Evolutionary conservation across 2,888 invertebrate genomes (phyloP).

Genomic region (Drosophila ezoana): DNA sequence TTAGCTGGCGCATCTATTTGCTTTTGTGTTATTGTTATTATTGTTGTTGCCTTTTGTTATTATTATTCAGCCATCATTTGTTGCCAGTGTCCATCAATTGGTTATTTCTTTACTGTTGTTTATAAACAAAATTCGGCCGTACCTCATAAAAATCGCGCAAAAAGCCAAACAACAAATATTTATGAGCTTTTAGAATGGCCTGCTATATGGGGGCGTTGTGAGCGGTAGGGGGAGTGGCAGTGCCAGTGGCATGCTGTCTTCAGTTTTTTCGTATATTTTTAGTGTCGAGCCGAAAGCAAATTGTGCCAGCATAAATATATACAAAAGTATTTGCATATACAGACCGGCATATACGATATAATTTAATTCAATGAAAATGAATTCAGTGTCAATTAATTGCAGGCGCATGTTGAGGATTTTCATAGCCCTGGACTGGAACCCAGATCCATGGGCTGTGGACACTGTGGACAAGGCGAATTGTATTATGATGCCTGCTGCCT

Average conservation of each 20-base stretch:
- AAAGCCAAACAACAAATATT: conserved; percentile 64
- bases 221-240: not conserved
- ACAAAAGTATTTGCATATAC: not conserved
- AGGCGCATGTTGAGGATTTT: conserved; percentile 41
- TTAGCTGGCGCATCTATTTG: conserved; percentile 16
- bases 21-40: conserved; percentile 11
- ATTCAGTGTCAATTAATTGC: conserved; percentile 72
- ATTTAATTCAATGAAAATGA: conserved; percentile 67
- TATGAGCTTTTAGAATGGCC: conserved; percentile 48
- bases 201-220: not conserved
- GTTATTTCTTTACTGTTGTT: conserved; percentile 49
- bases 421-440: conserved; percentile 21
- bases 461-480: conserved; percentile 20
- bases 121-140: conserved; percentile 66
- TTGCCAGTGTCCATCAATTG: conserved; percentile 60
- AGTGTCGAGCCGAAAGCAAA: conserved; percentile 11
- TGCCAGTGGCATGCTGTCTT: conserved; percentile 16
- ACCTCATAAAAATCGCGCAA: conserved; percentile 66
- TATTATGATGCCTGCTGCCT: conserved; percentile 45
- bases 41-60: conserved; percentile 28
- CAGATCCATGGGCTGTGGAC: conserved; percentile 1
- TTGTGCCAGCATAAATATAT: conserved; percentile 29
- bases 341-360: conserved; percentile 11
- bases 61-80: conserved; percentile 44
- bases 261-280: conserved; percentile 22